A percentile compares a stretch with the other conserved stretches of the same genome.
Conservation (phyloP, 2,113 vertebrate species). For the Paramormyrops kingsleyae region DNA sequence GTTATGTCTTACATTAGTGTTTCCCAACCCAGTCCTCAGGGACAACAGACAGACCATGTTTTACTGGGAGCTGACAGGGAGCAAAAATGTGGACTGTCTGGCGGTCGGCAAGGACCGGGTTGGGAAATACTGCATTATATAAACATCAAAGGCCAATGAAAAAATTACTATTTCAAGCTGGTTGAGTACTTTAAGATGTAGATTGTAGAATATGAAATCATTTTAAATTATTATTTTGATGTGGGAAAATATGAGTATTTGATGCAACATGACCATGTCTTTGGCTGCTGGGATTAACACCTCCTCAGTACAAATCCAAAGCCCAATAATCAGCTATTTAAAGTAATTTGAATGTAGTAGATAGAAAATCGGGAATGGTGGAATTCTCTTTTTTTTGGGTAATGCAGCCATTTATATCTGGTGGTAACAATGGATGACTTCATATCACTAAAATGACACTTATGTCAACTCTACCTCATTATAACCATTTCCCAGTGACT, state of each 20-base stretch:
- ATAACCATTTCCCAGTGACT: conserved; percentile 43
- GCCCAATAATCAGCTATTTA: conserved; percentile 45
- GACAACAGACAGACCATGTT: background rate
- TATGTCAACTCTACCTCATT: conserved; percentile 42
- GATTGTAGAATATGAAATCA: background rate
- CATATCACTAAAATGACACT: conserved; percentile 49
- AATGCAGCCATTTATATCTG: conserved; percentile 52
- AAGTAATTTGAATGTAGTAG: conserved; percentile 47
- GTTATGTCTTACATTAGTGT: background rate
- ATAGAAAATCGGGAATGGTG: conserved; percentile 38
- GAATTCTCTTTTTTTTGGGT: conserved; percentile 48
- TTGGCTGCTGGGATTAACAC: conserved; percentile 23
- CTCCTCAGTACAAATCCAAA: conserved; percentile 29
- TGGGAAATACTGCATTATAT: conserved; percentile 1
- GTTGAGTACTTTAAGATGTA: background rate
- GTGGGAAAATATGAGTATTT: conserved; percentile 1
- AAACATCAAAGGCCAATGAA: conserved; percentile 25
- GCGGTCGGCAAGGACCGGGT: background rate
- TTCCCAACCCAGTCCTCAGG: background rate
- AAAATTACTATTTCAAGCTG: background rate
- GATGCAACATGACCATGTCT: conserved; percentile 7
- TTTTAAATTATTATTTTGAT: background rate
- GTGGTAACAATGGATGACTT: conserved; percentile 39
- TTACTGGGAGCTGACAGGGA: background rate
- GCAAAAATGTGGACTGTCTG: background rate